Conservation (phyloP, 2,888 invertebrate species). For the Celastrina argiolus region DNA sequence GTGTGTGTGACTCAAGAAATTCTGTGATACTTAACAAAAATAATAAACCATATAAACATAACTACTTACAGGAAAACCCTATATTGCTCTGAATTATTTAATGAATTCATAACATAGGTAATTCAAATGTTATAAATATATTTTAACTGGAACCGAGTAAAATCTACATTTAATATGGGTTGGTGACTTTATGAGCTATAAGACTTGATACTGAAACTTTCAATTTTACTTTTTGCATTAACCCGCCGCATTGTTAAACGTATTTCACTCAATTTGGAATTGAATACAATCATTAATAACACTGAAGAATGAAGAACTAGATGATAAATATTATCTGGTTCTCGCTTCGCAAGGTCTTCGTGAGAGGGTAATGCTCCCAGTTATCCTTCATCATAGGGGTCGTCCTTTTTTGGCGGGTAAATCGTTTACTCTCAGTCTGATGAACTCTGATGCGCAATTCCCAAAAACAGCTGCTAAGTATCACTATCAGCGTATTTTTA, state of each 20-base stretch:
- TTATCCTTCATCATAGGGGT: slow-evolving; percentile 11
- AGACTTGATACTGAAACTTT: neutral
- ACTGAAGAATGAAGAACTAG: slow-evolving; percentile 1
- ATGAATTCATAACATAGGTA: neutral
- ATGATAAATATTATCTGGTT: slow-evolving; percentile 16
- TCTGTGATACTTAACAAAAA: neutral
- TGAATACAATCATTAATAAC: neutral
- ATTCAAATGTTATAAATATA: too few species aligned
- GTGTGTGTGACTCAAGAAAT: neutral
- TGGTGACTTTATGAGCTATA: neutral
- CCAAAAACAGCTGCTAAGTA: slow-evolving; percentile 9
- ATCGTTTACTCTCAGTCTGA: slow-evolving; percentile 9
- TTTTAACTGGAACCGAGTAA: too few species aligned
- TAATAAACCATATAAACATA: neutral
- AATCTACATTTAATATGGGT: neutral
- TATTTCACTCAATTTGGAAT: neutral
- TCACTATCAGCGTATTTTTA: neutral
- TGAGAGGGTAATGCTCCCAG: slow-evolving; percentile 1
- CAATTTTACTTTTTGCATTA: neutral
- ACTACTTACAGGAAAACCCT: neutral
- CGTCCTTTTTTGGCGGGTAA: slow-evolving; percentile 16
- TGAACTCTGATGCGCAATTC: slow-evolving; percentile 12
- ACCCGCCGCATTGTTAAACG: neutral
- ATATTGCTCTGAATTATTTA: neutral
- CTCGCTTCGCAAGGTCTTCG: slow-evolving; percentile 13